Evolutionary conservation across 2,113 vertebrate genomes (phyloP), one percentile per base, ranked within the genome.

Genomic region (Laterallus jamaicensis): DNA sequence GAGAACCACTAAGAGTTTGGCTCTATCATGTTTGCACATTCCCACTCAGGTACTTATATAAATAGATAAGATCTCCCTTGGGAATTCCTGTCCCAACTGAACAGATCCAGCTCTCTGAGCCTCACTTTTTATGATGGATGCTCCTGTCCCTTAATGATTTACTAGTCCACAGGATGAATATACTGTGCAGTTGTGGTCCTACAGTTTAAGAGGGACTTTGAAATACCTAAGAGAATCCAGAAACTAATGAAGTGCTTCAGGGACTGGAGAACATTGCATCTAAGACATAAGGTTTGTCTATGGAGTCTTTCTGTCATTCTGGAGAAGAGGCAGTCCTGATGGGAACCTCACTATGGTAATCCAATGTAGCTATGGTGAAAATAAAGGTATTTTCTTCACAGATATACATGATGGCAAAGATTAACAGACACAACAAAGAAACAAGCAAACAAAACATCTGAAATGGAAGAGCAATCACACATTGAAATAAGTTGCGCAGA

Each of bases 61-160:
- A 8, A 32, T 28, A 8, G 28, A 35, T 47, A 77, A 44, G 9
- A 44, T 54, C 13, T 62, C 24, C 16, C 9, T 24, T 39, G 32
- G n/a, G 16, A 66, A 24, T 60, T 68, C 24, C 77, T 39, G 17
- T 66, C 6, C 29, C 15, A 8, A 24, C 24, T 47, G 29, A 47
- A 54, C 9, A 59, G 16, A 15, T 6, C 26, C 31, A 74, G 21
- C 3, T 55, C 9, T 60, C 15, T 63, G 29, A 81, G 17, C 11
- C 12, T 52, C 14, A 24, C 18, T 42, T 52, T 0, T 1, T 73
- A 21, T 40, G 28, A 49, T 1, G 2, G 7, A 39, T 40, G 6
- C 3, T 83, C 12, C 19, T 4, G 29, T 21, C 19, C 12, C 8
- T 82, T 70, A 70, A 58, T 37, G 18, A 50, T 2, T 69, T 50